Conservation (phyloP, 1,140 invertebrate genomes). For the Nixonia krombeini region DNA sequence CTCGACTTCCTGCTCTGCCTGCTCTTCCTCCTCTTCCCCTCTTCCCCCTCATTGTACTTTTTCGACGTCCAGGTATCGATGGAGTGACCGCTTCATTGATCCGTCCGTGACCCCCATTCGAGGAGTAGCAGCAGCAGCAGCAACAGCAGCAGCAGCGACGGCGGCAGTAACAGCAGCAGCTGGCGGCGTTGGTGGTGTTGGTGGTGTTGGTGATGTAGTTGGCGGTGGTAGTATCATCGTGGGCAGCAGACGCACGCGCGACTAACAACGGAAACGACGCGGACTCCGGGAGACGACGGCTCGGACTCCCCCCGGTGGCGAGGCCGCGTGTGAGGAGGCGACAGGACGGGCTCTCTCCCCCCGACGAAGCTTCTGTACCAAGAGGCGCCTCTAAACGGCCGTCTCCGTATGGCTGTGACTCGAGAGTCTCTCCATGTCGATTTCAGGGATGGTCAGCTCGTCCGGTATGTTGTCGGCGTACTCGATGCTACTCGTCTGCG, state of each 20-base stretch:
- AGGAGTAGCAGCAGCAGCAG: too few relatives aligned
- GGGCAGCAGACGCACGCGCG: too few relatives aligned
- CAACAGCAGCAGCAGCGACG: too few relatives aligned
- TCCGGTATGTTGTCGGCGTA: constrained; percentile 90
- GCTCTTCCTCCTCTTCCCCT: too few relatives aligned
- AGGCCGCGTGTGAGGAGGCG: not conserved
- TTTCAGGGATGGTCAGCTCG: constrained; percentile 88
- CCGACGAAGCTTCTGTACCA: constrained; percentile 5
- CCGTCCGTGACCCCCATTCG: too few relatives aligned
- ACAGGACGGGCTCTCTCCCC: constrained; percentile 31
- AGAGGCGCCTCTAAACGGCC: constrained; percentile 79
- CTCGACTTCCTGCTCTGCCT: constrained; percentile 3
- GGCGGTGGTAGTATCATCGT: too few relatives aligned
- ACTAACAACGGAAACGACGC: not conserved
- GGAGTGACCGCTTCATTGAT: too few relatives aligned
- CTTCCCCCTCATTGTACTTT: too few relatives aligned
- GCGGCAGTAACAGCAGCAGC: too few relatives aligned
- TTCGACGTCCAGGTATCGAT: too few relatives aligned
- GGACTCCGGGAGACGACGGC: constrained; percentile 4
- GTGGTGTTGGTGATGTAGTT: too few relatives aligned
- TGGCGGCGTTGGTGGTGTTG: too few relatives aligned
- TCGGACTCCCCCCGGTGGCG: not conserved
- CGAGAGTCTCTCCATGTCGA: constrained; percentile 90
- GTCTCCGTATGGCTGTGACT: constrained; percentile 94
- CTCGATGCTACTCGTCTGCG: constrained; percentile 92